Evolutionary conservation across 2,797 vertebrate species (phyloP).

Genomic region (Heterohyrax brucei): DNA sequence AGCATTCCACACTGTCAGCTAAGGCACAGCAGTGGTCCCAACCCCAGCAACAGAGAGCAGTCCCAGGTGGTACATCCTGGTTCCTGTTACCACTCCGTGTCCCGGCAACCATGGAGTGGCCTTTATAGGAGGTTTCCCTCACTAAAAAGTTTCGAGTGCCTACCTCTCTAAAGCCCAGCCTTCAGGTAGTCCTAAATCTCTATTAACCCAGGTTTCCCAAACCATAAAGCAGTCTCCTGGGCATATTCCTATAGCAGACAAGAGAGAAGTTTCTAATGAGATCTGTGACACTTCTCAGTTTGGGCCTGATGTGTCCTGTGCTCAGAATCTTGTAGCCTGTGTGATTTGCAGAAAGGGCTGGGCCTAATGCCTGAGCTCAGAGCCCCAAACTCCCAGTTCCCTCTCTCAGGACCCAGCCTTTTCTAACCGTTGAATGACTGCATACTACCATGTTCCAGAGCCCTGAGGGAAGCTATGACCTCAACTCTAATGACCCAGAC

Average conservation of each 20-base stretch:
- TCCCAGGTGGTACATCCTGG: slow-evolving; percentile 4
- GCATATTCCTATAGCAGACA: neutral
- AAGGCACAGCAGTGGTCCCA: neutral
- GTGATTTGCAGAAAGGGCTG: neutral
- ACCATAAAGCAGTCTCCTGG: neutral
- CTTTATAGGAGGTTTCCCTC: neutral
- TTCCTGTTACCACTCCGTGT: neutral
- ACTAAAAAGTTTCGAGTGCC: neutral
- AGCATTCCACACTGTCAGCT: neutral
- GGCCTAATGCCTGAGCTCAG: neutral
- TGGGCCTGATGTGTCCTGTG: neutral
- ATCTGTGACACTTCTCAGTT: neutral
- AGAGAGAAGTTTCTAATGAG: neutral
- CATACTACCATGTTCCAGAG: slow-evolving; percentile 90
- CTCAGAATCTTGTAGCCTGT: neutral
- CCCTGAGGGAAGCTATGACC: slow-evolving; percentile 98
- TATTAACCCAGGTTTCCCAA: neutral
- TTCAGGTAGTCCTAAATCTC: neutral
- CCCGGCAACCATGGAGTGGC: neutral
- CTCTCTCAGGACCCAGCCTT: neutral
- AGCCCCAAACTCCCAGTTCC: neutral
- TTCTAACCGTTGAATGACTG: slow-evolving; percentile 89
- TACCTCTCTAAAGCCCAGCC: neutral
- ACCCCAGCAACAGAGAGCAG: neutral
- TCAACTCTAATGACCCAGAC: slow-evolving; percentile 98